Conservation (phyloP, 2,113 vertebrate species). For the Gymnorhina tibicen region DNA sequence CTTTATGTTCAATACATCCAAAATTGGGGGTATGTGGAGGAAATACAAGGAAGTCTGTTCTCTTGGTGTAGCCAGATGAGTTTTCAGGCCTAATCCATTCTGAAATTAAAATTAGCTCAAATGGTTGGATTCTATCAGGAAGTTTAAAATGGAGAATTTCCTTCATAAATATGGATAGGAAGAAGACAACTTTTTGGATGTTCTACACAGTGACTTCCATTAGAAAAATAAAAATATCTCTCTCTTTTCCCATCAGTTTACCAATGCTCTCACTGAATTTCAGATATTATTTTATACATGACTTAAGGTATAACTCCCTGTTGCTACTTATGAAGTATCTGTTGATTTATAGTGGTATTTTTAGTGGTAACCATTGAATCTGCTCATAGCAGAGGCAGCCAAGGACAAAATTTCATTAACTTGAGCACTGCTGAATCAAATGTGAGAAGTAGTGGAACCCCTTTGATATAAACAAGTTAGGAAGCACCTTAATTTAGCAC, state of each 20-base stretch:
- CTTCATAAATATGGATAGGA: slow-evolving; percentile 50
- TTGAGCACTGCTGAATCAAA: background rate
- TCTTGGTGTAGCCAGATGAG: background rate
- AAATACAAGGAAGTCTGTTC: slow-evolving; percentile 51
- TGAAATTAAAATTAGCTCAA: slow-evolving; percentile 46
- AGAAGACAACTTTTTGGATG: slow-evolving; percentile 36
- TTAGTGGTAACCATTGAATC: background rate
- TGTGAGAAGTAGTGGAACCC: background rate
- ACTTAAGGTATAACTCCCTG: background rate
- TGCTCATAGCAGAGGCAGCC: background rate
- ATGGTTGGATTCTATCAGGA: slow-evolving; percentile 11
- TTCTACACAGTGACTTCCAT: background rate
- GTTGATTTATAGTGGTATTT: background rate
- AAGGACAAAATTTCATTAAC: background rate
- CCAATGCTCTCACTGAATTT: background rate
- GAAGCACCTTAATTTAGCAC: background rate
- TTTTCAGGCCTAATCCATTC: slow-evolving; percentile 50
- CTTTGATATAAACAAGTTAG: background rate
- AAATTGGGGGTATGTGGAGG: background rate
- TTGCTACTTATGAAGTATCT: background rate
- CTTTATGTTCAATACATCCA: background rate
- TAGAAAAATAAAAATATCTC: background rate
- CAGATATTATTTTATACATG: background rate
- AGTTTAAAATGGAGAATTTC: slow-evolving; percentile 38
- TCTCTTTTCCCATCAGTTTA: background rate